Conservation (phyloP, 2,888 invertebrate species). For the Ashinkailepas kermadecensis region DNA sequence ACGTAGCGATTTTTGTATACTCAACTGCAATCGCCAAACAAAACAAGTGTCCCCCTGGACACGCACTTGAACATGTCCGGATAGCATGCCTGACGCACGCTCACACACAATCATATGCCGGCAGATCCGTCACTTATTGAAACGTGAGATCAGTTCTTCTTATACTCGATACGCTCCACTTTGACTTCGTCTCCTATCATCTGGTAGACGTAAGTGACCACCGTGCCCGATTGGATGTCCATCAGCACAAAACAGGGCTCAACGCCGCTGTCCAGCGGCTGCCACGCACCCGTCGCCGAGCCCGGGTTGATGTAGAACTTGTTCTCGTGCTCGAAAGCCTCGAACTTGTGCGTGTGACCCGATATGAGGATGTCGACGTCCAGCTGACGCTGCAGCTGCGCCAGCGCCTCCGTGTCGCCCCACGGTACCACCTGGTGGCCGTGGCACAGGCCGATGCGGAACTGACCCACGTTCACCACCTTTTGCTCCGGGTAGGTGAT, state of each 20-base stretch:
- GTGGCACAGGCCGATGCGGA: constrained; percentile 93
- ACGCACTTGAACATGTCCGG: too few relatives aligned
- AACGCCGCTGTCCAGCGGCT: constrained; percentile 54
- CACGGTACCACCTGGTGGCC: constrained; percentile 98
- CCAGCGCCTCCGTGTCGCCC: constrained; percentile 85
- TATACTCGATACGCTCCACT: constrained; percentile 96
- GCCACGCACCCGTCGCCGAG: constrained; percentile 90
- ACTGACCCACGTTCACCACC: constrained; percentile 94
- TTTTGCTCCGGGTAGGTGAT: constrained; percentile 34
- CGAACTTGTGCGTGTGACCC: constrained; percentile 97
- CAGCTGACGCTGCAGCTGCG: constrained; percentile 70
- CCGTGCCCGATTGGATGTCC: constrained; percentile 97
- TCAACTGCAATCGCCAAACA: too few relatives aligned
- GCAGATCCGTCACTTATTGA: too few relatives aligned
- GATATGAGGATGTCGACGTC: constrained; percentile 98
- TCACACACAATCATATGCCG: too few relatives aligned
- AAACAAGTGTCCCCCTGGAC: too few relatives aligned
- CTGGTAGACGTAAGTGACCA: constrained; percentile 97
- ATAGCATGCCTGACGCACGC: too few relatives aligned
- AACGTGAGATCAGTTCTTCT: constrained; percentile 52
- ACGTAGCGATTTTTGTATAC: too few relatives aligned
- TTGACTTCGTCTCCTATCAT: constrained; percentile 97
- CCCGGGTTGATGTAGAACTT: constrained; percentile 99
- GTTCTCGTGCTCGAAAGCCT: constrained; percentile 96
- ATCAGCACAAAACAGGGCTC: constrained; percentile 96